Percentiles rank a stretch among this genome's conserved stretches.
These are phyloP conservation scores for Drosophila picticornis DNA, from an alignment of 2,888 invertebrate species.

Conservation along the genomic window DNA sequence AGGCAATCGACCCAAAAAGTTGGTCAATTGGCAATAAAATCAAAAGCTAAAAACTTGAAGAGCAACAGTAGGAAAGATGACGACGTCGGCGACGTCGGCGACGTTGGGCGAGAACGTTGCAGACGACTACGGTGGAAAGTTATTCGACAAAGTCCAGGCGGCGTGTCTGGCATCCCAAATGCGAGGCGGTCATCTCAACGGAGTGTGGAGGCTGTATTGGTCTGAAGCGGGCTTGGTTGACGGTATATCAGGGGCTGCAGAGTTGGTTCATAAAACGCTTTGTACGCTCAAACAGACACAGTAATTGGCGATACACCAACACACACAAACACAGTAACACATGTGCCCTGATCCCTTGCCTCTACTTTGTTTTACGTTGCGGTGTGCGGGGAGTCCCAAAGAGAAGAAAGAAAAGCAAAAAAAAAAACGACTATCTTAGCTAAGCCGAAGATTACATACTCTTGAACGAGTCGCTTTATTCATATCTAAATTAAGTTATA, in stretches of 20 bases:
- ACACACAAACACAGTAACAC: conserved; percentile 14
- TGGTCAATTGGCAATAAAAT: conserved; percentile 82
- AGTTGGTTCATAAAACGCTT: conserved; percentile 81
- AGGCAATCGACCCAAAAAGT: conserved; percentile 72
- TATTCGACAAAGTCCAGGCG: conserved; percentile 76
- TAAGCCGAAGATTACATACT: conserved; percentile 1
- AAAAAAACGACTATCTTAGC: background rate
- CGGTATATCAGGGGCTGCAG: conserved; percentile 37
- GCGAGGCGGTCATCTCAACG: conserved; percentile 27
- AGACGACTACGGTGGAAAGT: conserved; percentile 41
- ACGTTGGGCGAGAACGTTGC: conserved; percentile 30
- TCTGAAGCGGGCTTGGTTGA: background rate
- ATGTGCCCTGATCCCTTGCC: conserved; percentile 47
- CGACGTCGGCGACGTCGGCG: conserved; percentile 37
- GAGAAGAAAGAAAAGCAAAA: conserved; percentile 6
- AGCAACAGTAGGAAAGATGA: conserved; percentile 58
- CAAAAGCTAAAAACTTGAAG: conserved; percentile 73
- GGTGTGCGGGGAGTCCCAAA: background rate
- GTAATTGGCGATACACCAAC: conserved; percentile 78
- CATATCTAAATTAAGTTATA: background rate
- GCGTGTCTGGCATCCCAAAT: conserved; percentile 77
- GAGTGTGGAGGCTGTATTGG: background rate
- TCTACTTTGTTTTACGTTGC: conserved; percentile 58
- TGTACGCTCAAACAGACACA: conserved; percentile 82
- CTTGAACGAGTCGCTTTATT: background rate